A percentile compares a stretch with the other conserved stretches of the same genome.
These are phyloP conservation scores for Pangasius larnaudii DNA, from an alignment of 2,797 vertebrate species.

Conservation along the genomic window DNA sequence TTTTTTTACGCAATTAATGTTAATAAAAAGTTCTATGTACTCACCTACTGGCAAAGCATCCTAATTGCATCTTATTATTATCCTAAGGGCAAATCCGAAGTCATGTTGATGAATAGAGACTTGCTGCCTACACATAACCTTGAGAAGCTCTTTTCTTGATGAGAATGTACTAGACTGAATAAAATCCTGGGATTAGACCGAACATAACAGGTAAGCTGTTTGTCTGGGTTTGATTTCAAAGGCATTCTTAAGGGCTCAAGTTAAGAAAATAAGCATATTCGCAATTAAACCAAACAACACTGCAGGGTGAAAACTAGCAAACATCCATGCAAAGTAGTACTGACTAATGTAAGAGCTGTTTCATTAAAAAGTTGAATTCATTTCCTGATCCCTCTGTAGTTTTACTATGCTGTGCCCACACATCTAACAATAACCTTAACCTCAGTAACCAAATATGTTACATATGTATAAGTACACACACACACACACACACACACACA, in stretches of 20 bases:
- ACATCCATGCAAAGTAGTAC: not conserved
- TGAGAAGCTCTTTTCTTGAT: constrained; percentile 43
- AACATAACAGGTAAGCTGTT: constrained; percentile 34
- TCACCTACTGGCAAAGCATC: not conserved
- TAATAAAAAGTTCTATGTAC: constrained; percentile 6
- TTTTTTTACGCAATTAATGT: not conserved
- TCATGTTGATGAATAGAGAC: constrained; percentile 21
- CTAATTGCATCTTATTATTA: constrained; percentile 20
- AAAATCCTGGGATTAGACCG: constrained; percentile 37
- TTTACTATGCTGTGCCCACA: not conserved
- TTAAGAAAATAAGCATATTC: not conserved
- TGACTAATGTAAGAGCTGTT: not conserved
- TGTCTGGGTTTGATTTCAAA: constrained; percentile 17
- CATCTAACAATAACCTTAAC: not conserved
- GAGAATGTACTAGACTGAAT: constrained; percentile 35
- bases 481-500: not conserved
- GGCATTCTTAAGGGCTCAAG: not conserved
- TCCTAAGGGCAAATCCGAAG: constrained; percentile 11
- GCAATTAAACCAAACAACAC: not conserved
- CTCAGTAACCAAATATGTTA: not conserved
- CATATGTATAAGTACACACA: not conserved
- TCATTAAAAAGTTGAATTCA: not conserved
- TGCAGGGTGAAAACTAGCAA: not conserved
- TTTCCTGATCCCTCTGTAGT: not conserved
- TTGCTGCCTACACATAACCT: constrained; percentile 42